Evolutionary conservation across 2,888 invertebrate genomes (phyloP).

Genomic region (Lycaena phlaeas): DNA sequence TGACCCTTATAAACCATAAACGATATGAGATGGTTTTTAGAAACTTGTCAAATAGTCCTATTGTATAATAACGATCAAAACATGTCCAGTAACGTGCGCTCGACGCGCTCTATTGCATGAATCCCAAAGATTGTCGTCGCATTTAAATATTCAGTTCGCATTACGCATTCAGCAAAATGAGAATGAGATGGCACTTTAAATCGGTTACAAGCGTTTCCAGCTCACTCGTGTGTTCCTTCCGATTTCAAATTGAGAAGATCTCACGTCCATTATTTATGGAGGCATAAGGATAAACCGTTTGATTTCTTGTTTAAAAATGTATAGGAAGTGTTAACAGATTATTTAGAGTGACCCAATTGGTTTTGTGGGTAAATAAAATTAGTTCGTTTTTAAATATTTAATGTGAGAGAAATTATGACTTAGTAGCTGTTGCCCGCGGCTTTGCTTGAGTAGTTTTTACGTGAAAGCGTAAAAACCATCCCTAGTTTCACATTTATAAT

Average conservation of each 20-base stretch:
- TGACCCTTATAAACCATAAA: no score
- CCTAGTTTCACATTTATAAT: no score
- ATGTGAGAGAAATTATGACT: no score
- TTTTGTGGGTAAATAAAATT: neutral
- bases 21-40: no score
- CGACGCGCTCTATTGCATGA: neutral
- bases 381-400: no score
- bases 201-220: conserved; percentile 11
- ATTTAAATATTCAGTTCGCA: conserved; percentile 12
- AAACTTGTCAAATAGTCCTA: no score
- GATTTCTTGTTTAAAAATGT: no score
- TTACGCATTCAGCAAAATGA: conserved; percentile 13
- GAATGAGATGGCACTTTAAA: conserved; percentile 13
- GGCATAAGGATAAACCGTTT: conserved; percentile 9
- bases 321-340: neutral
- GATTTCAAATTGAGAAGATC: conserved; percentile 12
- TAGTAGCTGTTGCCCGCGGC: no score
- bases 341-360: no score
- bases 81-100: conserved; percentile 1
- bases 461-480: no score
- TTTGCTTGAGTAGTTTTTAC: no score
- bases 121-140: conserved; percentile 8
- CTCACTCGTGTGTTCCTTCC: conserved; percentile 10
- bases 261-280: conserved; percentile 9
- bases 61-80: conserved; percentile 5